Evolutionary conservation across 2,797 vertebrate genomes (phyloP).

Genomic region (Lophius americanus): DNA sequence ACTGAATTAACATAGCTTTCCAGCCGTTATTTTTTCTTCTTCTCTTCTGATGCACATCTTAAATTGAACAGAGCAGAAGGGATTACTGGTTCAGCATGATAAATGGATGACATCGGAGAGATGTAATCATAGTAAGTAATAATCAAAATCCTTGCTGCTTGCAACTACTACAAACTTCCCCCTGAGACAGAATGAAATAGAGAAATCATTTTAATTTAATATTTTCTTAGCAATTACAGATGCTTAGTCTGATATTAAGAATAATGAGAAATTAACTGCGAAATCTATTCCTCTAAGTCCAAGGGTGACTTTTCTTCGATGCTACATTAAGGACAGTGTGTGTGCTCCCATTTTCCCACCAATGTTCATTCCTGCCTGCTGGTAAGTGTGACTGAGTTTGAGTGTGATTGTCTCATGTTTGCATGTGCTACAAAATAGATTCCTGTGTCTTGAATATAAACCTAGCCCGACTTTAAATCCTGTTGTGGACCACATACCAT

Average conservation of each 20-base stretch:
- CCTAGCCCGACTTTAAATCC: neutral
- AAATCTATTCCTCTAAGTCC: constrained; percentile 30
- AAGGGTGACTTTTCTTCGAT: constrained; percentile 45
- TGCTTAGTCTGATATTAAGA: constrained; percentile 20
- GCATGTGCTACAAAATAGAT: constrained; percentile 11
- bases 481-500: constrained; percentile 33
- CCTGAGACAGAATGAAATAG: constrained; percentile 9
- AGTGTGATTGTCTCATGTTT: constrained; percentile 20
- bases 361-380: constrained; percentile 42
- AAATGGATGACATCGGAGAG: neutral
- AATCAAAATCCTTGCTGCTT: too few species aligned
- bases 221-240: constrained; percentile 11
- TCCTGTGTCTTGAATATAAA: constrained; percentile 15
- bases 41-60: too few species aligned
- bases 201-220: constrained; percentile 12
- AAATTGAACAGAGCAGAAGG: too few species aligned
- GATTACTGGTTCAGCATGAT: neutral
- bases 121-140: constrained; percentile 4
- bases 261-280: constrained; percentile 27
- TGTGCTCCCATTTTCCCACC: constrained; percentile 48
- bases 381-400: constrained; percentile 27
- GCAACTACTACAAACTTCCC: neutral
- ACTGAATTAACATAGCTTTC: too few species aligned
- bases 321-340: constrained; percentile 43
- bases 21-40: too few species aligned